These are phyloP conservation scores for Chiroxiphia lanceolata DNA, from an alignment of 2,797 vertebrate species.

Conservation along the genomic window DNA sequence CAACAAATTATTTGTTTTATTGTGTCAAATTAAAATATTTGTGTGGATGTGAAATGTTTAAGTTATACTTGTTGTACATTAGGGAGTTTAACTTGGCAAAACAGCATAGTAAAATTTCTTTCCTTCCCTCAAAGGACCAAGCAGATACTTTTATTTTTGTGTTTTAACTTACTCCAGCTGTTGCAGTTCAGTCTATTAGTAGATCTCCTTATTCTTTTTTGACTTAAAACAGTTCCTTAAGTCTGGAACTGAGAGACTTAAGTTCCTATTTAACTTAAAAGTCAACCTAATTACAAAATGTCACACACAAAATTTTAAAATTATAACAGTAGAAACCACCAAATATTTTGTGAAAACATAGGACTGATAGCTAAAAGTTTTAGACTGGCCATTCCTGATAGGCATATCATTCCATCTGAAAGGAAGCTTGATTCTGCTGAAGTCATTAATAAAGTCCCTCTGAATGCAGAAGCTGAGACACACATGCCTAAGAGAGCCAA, in stretches of 20 bases:
- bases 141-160: slow-evolving; percentile 32
- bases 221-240: not conserved
- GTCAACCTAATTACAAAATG: not conserved
- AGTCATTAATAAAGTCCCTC: not conserved
- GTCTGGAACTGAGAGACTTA: not conserved
- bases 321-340: not conserved
- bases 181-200: slow-evolving; percentile 15
- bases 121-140: not conserved
- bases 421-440: not conserved
- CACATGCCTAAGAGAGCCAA: not conserved
- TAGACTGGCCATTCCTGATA: not conserved
- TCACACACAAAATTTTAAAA: not conserved
- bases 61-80: not conserved
- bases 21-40: slow-evolving; percentile 43
- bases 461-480: not conserved
- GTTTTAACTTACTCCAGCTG: slow-evolving; percentile 58
- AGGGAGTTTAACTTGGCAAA: slow-evolving; percentile 55
- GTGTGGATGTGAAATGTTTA: slow-evolving; percentile 25
- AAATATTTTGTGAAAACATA: not conserved
- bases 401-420: not conserved
- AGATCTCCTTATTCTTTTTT: not conserved
- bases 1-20: not conserved
- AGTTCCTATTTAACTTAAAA: not conserved
- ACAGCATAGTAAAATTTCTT: slow-evolving; percentile 7
- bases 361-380: not conserved